Base-by-base conservation (phyloP, 2,113 vertebrate species). In the Syngnathoides biaculeatus region DNA sequence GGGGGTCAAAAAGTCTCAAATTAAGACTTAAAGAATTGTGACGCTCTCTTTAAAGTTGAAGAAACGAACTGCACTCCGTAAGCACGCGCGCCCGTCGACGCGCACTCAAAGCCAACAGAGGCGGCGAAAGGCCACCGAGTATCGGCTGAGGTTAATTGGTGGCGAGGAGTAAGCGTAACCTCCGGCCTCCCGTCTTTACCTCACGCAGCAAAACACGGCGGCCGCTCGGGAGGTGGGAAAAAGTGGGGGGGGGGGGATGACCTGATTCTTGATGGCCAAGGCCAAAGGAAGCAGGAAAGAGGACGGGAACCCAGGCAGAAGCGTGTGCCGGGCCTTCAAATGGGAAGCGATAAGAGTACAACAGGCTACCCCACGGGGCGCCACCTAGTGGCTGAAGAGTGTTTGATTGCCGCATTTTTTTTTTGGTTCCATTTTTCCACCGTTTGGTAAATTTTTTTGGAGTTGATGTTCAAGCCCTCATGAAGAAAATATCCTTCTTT, bases 131-230 rank as follows among this genome's bases (percentile, higher is more conserved):
- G 59, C 68, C 67, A 60, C 26, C 2, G 30, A 42, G 45, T 48
- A 59, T 67, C 70, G 53, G 10, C 42, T 12, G 50, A 56, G 83
- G 87, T 87, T 89, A 90, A 90, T 87, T 85, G 82, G 68, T 59
- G 62, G 19, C 77, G 77, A 76, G 77, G 64, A 65, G 53, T 38
- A 72, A 68, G 57, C 38, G 1, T 13, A 58, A 69, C 75, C 76
- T 69, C 42, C 19, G 3, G 24, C 74, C 68, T 58, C 70, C 70
- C n/a, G 9, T 68, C 80, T 80, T 72, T 70, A 64, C 70, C 68
- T 77, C 1, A 69, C 42, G 12, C 77, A 68, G 73, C 81, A 72
- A 1, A 84, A 69, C 62, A 52, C 43, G 4, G 4, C 1, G 27
- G 61, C 48, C 69, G 8, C 63, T 56, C 11, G 65, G 77, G 77